These are phyloP conservation scores for Synergus umbraculus DNA, from an alignment of 2,888 invertebrate species.

Conservation along the genomic window DNA sequence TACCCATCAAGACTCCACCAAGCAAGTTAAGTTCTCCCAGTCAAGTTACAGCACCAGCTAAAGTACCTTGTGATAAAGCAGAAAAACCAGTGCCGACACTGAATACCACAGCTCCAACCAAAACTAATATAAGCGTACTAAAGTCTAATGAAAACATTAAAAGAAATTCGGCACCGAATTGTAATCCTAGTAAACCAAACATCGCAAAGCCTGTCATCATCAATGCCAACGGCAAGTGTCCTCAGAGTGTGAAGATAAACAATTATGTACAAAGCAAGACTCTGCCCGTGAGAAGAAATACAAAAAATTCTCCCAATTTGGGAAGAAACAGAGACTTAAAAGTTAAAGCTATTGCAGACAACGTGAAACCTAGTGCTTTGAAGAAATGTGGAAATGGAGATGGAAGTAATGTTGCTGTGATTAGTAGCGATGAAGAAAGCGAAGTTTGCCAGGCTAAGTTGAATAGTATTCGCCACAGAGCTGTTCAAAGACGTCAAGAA, in stretches of 20 bases:
- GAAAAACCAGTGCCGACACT: conserved; percentile 68
- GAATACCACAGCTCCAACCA: conserved; percentile 70
- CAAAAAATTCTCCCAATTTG: conserved; percentile 69
- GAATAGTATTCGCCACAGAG: conserved; percentile 83
- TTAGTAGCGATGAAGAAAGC: conserved; percentile 81
- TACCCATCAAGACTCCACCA: conserved; percentile 68
- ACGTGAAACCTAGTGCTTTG: conserved; percentile 56
- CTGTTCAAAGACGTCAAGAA: conserved; percentile 78
- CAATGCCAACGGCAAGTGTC: conserved; percentile 66
- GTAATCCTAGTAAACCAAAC: conserved; percentile 63
- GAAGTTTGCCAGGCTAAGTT: conserved; percentile 84
- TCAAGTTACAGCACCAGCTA: conserved; percentile 67
- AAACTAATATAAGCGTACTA: conserved; percentile 62
- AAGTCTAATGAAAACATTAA: conserved; percentile 68
- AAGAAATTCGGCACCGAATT: conserved; percentile 70
- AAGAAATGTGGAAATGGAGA: conserved; percentile 60
- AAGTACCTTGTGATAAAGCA: conserved; percentile 63
- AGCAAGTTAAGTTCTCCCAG: conserved; percentile 72
- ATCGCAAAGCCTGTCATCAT: conserved; percentile 70
- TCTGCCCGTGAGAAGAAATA: conserved; percentile 64
- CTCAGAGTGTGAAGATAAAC: conserved; percentile 72
- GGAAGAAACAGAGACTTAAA: conserved; percentile 63
- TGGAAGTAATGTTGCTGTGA: conserved; percentile 56
- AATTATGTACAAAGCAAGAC: conserved; percentile 74
- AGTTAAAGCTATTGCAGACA: conserved; percentile 64